phyloP scores from a whole-genome alignment of 2,888 invertebrate genomes.

The Drosophila conformis region DNA sequence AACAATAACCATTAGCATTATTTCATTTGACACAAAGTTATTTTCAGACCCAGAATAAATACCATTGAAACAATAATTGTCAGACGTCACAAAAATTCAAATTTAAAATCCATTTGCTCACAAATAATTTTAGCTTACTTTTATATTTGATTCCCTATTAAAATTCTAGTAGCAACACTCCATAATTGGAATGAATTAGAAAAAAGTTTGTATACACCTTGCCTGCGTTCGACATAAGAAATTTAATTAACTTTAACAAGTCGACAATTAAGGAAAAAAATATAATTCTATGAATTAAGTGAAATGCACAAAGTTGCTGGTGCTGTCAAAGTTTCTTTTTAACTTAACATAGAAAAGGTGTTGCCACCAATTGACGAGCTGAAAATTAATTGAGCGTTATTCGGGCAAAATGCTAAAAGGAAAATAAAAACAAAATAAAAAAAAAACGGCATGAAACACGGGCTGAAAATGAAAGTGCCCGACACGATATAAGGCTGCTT shows the following conservation, averaged over 20 bases:
- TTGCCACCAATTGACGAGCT: constrained; percentile 56
- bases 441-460: background rate
- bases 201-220: background rate
- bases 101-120: background rate
- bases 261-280: constrained; percentile 1
- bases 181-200: background rate
- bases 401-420: constrained; percentile 18
- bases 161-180: background rate
- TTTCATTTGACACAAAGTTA: background rate
- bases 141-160: background rate
- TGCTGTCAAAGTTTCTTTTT: constrained; percentile 51
- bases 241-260: constrained; percentile 58
- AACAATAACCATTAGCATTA: background rate
- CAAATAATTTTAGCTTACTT: background rate
- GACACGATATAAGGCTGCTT: background rate
- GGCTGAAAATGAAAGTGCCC: background rate
- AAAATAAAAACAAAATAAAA: background rate
- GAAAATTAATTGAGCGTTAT: constrained; percentile 63
- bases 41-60: background rate
- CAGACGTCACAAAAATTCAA: background rate
- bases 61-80: background rate
- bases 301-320: constrained; percentile 47
- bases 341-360: constrained; percentile 71
- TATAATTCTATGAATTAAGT: constrained; percentile 36
- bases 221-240: constrained; percentile 15